Evolutionary conservation across 2,113 vertebrate species (phyloP), one percentile per base, ranked within the genome.

Genomic region (Rhea americana): DNA sequence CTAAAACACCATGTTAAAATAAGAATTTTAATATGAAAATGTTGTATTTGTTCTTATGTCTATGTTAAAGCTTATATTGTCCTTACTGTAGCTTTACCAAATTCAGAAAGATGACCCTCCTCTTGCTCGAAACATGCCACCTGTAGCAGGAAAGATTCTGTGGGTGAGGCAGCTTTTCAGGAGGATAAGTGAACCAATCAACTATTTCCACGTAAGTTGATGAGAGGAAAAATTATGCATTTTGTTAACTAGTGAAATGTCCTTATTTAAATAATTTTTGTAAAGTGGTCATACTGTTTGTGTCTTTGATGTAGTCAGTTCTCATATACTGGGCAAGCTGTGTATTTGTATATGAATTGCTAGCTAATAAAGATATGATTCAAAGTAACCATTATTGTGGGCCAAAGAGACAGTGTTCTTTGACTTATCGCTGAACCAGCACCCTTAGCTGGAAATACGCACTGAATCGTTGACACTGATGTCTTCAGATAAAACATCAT

Each of bases 131-230:
- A 98, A 98, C 89, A 98, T 98, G 97, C 97, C 98, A 63, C 98
- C 98, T 11, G 75, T 98, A 81, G 97, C 98, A 86, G 98, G 98
- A 87, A 98, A 94, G 94, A 98, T 99, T 86, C 30, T 97, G 14
- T 99, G 98, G 98, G 98, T 93, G 84, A 98, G 98, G 74, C 97
- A 98, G 81, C 98, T 99, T 17, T 98, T 98, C 92, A 97, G 93
- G 59, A 98, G 97, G 88, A 96, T 99, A 95, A 97, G 97, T 58
- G 98, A 98, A 68, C 98, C 98, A 79, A 98, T 99, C 63, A 92
- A 39, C 62, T 98, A 97, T 95, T 98, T 99, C 58, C 95, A 98
- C 75, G 98, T 99, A 97, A 97, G 97, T 28, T 68, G 77, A 43
- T 48, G 21, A 61, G n/a, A 68, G 3, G 2, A 58, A 93, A 82